A percentile compares a stretch with the other conserved stretches of the same genome.
These are phyloP conservation scores for Elysia crispata DNA, from an alignment of 2,888 invertebrate species.

Conservation along the genomic window DNA sequence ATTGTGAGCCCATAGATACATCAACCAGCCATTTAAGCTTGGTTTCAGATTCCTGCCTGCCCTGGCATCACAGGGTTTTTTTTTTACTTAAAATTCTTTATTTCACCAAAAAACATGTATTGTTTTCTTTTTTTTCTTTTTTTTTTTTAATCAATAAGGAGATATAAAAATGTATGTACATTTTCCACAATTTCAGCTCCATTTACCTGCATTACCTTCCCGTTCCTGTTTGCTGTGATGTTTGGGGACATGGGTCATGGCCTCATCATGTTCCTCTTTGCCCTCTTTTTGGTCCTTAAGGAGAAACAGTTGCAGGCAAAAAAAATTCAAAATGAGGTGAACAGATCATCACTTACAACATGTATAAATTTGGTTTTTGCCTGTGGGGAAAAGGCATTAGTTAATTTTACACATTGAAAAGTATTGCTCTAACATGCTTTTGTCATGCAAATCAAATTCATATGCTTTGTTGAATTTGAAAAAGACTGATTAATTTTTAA, in stretches of 20 bases:
- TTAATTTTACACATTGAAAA: no score
- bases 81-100: neutral
- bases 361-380: no score
- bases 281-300: slow-evolving; percentile 94
- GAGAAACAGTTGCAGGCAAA: slow-evolving; percentile 92
- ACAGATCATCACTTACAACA: neutral
- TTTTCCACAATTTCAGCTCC: slow-evolving; percentile 83
- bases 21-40: no score
- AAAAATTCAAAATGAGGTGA: slow-evolving; percentile 92
- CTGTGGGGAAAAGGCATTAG: no score
- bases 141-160: no score
- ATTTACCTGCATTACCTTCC: slow-evolving; percentile 98
- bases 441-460: no score
- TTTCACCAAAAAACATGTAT: neutral
- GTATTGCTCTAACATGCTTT: no score
- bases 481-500: no score
- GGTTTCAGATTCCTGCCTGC: no score
- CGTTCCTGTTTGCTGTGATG: slow-evolving; percentile 98
- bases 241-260: slow-evolving; percentile 99
- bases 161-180: neutral
- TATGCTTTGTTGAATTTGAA: no score
- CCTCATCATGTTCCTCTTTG: slow-evolving; percentile 92
- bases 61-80: neutral
- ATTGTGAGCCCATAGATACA: no score
- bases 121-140: slow-evolving; percentile 12